phyloP scores from a whole-genome alignment of 2,113 vertebrate genomes.

The Mustela lutreola region DNA sequence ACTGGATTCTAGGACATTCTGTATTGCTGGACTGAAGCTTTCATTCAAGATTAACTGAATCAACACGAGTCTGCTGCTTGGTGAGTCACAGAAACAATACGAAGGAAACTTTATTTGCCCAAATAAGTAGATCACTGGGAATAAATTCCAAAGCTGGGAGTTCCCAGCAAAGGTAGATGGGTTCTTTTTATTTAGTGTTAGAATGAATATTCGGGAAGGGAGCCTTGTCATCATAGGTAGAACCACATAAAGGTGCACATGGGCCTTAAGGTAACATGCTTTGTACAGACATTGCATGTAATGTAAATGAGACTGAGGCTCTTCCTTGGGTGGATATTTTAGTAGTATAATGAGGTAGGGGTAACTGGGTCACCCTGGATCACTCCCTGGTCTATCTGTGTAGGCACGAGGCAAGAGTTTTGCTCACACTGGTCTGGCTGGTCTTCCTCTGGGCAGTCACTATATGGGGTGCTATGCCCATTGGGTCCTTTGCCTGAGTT shows the following conservation, averaged over 20 bases:
- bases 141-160: background rate
- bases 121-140: background rate
- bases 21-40: background rate
- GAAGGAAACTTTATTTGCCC: background rate
- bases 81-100: background rate
- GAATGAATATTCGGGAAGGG: background rate
- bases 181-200: background rate
- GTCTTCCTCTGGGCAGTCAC: background rate
- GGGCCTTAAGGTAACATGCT: background rate
- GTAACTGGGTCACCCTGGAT: background rate
- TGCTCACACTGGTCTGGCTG: background rate
- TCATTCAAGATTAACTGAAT: background rate
- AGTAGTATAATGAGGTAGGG: background rate
- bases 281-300: background rate
- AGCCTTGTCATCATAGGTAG: background rate
- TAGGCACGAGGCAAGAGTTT: background rate
- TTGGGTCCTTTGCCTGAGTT: background rate
- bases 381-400: background rate
- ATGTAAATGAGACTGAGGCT: background rate
- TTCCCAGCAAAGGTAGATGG: background rate
- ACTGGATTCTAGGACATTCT: background rate
- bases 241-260: background rate
- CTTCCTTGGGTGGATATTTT: background rate
- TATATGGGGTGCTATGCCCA: background rate
- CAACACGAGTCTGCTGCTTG: background rate